phyloP scores from a whole-genome alignment of 2,113 vertebrate species.

The Tetraodon nigroviridis region DNA sequence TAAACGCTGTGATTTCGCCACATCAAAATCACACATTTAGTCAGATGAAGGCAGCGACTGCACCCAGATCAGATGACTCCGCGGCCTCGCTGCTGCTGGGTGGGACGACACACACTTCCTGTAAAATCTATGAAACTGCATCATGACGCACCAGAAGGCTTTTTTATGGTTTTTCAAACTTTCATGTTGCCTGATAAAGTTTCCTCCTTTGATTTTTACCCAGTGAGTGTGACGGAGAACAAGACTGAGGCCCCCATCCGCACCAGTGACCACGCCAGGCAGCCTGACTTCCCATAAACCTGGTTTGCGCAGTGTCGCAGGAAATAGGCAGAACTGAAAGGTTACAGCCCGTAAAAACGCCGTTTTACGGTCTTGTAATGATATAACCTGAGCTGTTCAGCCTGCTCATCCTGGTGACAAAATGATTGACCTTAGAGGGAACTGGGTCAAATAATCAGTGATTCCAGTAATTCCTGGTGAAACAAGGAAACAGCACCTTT shows the following conservation, averaged over 20 bases:
- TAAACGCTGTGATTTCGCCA: conserved; percentile 30
- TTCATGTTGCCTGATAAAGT: too few species aligned
- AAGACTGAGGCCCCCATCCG: too few species aligned
- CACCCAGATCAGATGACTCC: conserved; percentile 31
- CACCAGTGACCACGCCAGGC: conserved; percentile 24
- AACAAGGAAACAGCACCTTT: conserved; percentile 31
- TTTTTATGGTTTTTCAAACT: conserved; percentile 19
- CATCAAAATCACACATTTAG: conserved; percentile 20
- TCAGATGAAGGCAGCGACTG: conserved; percentile 18
- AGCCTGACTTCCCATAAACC: conserved; percentile 58
- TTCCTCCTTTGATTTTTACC: too few species aligned
- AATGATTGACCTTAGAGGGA: conserved; percentile 34
- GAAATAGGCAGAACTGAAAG: conserved; percentile 1
- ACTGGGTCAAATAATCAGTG: conserved; percentile 46
- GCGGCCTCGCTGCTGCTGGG: conserved; percentile 19
- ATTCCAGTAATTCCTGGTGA: conserved; percentile 48
- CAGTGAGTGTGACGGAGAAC: too few species aligned
- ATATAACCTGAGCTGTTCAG: neutral
- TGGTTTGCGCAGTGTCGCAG: conserved; percentile 18
- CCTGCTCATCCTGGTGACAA: conserved; percentile 32
- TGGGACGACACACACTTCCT: conserved; percentile 29
- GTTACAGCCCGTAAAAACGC: neutral
- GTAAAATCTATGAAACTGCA: conserved; percentile 17
- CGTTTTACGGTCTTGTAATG: neutral
- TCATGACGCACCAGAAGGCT: neutral